Evolutionary conservation across 2,113 vertebrate genomes (phyloP).

Genomic region (Cranoglanis bouderius): DNA sequence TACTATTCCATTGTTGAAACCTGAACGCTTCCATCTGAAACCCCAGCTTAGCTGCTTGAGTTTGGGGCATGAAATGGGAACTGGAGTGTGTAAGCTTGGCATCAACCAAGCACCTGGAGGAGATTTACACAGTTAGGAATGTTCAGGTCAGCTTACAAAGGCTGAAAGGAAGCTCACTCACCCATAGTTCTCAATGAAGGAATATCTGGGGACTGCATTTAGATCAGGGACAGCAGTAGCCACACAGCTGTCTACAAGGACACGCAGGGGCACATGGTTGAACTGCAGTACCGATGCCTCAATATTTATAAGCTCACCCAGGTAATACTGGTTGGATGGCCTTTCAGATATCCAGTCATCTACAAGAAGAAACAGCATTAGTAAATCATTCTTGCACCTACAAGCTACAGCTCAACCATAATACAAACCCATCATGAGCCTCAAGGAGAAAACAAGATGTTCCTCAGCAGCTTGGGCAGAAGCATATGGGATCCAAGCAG

Average conservation of each 20-base stretch:
- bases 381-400: rapidly evolving
- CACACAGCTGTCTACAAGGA: constrained; percentile 67
- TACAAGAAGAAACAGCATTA: background rate
- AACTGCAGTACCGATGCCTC: constrained; percentile 59
- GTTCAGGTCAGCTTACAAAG: rapidly evolving
- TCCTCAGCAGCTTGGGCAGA: constrained; percentile 40
- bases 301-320: constrained; percentile 55
- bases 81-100: constrained; percentile 31
- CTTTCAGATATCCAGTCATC: constrained; percentile 46
- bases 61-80: constrained; percentile 42
- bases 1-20: constrained; percentile 29
- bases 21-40: constrained; percentile 49
- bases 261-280: constrained; percentile 64
- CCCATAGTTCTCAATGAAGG: constrained; percentile 56
- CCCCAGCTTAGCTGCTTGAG: constrained; percentile 27
- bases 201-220: constrained; percentile 28
- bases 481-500: constrained; percentile 55
- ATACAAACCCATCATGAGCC: constrained; percentile 59
- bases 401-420: background rate
- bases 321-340: constrained; percentile 35
- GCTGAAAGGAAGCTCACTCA: background rate
- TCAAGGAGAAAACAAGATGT: constrained; percentile 63
- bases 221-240: constrained; percentile 55
- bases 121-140: background rate
- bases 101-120: constrained; percentile 47